Base-by-base conservation (phyloP, 2,797 vertebrate genomes). In the Molossus alvarezi region DNA sequence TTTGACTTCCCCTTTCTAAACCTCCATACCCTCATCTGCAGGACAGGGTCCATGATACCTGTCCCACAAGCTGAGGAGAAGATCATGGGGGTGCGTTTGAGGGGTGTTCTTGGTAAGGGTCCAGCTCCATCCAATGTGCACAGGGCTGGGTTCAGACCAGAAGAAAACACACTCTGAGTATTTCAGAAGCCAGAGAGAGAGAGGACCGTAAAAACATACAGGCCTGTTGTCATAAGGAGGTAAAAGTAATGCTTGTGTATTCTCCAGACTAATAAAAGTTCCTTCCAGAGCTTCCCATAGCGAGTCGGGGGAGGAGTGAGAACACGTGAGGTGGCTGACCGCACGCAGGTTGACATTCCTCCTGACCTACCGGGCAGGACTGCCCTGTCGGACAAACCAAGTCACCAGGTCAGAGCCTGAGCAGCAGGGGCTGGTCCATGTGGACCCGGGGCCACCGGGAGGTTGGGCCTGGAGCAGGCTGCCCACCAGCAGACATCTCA, bases 211-310 rank as follows among this genome's bases (percentile, higher is more conserved):
- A 81, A 82, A 88, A 90, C 18, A 62, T 88, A 58, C 79, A 92
- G 85, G 21, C 20, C 77, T 93, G 37, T 41, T 45, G 23, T 45
- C n/a, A 3, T n/a, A 57, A 81, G 29, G 6, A 69, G 27, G 67
- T 41, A 37, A 80, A 84, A 55, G n/a, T 76, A 82, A 75, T 57
- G 17, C 18, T 20, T 91, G 23, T 71, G 76, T 86, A 48, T 64
- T 89, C 76, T 88, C 55, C 69, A 58, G 64, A 15, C 71, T 80
- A 88, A 80, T 81, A 72, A 88, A 90, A 86, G 91, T 76, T 75
- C 88, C 65, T 92, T 77, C 57, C 67, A 72, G 58, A 82, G 72
- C 37, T 72, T 77, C 72, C 88, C 73, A 57, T 85, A 23, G 45
- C 27, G 82, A 88, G 11, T 41, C 37, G 1, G 4, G n/a, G 25